These are phyloP conservation scores for Henricia sp. DNA, from an alignment of 53 echinoderm and acorn worm genomes.

Conservation along the genomic window DNA sequence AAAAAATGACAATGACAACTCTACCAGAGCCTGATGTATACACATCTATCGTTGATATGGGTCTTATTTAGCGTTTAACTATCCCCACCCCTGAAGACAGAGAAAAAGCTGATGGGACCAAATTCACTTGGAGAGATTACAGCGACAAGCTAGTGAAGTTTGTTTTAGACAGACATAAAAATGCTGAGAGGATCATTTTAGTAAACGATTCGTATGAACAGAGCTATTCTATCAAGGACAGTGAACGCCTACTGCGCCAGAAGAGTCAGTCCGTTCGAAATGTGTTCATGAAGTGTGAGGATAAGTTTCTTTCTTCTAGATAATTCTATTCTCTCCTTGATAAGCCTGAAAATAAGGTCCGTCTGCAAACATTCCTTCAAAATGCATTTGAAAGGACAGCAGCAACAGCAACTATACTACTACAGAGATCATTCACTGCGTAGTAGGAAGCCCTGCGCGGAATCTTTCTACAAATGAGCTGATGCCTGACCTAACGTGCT, in stretches of 20 bases:
- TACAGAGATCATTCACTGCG: conserved; percentile 61
- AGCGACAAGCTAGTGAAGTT: conserved; percentile 46
- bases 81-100: conserved; percentile 64
- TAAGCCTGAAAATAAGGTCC: conserved; percentile 67
- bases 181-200: conserved; percentile 49
- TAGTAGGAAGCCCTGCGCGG: conserved; percentile 58
- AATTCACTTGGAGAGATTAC: conserved; percentile 64
- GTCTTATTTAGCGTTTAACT: conserved; percentile 63
- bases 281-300: conserved; percentile 66
- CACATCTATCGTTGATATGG: conserved; percentile 60
- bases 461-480: conserved; percentile 47
- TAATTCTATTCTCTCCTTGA: conserved; percentile 48
- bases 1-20: conserved; percentile 52
- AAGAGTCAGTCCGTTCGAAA: conserved; percentile 46
- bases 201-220: conserved; percentile 67
- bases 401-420: conserved; percentile 12
- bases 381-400: conserved; percentile 43
- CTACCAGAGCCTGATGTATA: conserved; percentile 67
- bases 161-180: conserved; percentile 52
- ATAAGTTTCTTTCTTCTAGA: conserved; percentile 42
- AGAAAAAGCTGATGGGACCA: conserved; percentile 47
- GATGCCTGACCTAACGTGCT: conserved; percentile 47
- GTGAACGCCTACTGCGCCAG: conserved; percentile 62
- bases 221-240: conserved; percentile 60
- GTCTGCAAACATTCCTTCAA: conserved; percentile 66